Evolutionary conservation across 2,888 invertebrate genomes (phyloP).

Genomic region (Hirudinaria manillensis): DNA sequence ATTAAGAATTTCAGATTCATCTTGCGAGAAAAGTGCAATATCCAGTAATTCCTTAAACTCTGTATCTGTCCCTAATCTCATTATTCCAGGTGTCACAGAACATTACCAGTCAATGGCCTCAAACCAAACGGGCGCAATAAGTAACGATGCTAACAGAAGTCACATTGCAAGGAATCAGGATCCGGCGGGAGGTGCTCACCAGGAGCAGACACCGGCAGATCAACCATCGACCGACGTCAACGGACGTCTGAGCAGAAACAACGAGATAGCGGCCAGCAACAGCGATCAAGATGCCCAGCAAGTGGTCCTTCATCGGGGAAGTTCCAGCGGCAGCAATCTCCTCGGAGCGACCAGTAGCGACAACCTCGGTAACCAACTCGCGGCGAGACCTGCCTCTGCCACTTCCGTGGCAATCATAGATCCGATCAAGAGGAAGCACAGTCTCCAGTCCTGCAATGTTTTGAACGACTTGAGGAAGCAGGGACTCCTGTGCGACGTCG

Average conservation of each 20-base stretch:
- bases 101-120: slow-evolving; percentile 11
- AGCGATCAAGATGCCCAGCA: background rate
- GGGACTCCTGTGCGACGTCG: slow-evolving; percentile 76
- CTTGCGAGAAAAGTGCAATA: too few relatives aligned
- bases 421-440: slow-evolving; percentile 65
- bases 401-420: slow-evolving; percentile 16
- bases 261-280: background rate
- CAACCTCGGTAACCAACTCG: slow-evolving; percentile 1
- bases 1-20: too few relatives aligned
- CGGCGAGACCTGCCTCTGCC: slow-evolving; percentile 14
- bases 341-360: background rate
- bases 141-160: slow-evolving; percentile 1
- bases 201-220: too few relatives aligned
- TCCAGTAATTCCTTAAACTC: too few relatives aligned
- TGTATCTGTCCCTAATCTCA: too few relatives aligned
- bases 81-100: too few relatives aligned
- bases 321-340: background rate
- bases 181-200: too few relatives aligned
- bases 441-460: slow-evolving; percentile 75
- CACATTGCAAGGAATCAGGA: too few relatives aligned
- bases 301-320: background rate
- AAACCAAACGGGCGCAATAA: background rate
- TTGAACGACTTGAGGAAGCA: slow-evolving; percentile 75
- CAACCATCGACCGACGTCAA: too few relatives aligned
- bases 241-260: too few relatives aligned